Base-by-base conservation (phyloP, 2,797 vertebrate species). In the Schizothorax lantsangensis region DNA sequence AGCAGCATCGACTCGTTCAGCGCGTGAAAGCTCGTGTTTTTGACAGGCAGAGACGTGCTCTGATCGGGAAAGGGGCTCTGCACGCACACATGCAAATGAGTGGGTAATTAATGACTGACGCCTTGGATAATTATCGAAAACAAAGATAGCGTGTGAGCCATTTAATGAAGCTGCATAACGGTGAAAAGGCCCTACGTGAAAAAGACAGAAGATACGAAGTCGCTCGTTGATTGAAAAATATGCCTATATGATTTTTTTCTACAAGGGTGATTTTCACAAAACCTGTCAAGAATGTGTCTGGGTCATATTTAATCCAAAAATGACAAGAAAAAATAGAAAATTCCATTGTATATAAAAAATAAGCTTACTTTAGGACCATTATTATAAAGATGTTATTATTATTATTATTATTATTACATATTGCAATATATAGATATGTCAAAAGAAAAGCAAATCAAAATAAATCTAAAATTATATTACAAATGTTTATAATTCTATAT, bases 71-170 rank as follows among this genome's bases (percentile, higher is more conserved):
- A 88, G 87, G 86, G 84, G 82, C 85, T 90, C 89, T 38, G 90
- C 88, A 88, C 72, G 90, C 88, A 66, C 81, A 81, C 86, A 88
- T 84, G 88, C 90, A 91, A 89, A 90, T 69, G 89, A 93, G 88
- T 87, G 30, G 90, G 91, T 94, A 92, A 94, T 94, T 93, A 93
- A 94, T 93, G 93, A 94, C 91, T 92, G 64, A 88, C 88, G 89
- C 87, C 90, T 89, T 89, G 91, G 93, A 94, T 95, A 95, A 95
- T 95, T 95, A 95, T 94, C 91, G 88, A 93, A 94, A 95, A 93
- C 92, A 92, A 94, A 93, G 86, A 94, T 91, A 93, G 91, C 84
- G 74, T 92, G 92, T 92, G 92, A 91, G 86, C 89, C 57, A 64
- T 80, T 80, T 80, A 80, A 80, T 80, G 40, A 64, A 80, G 78